Base-by-base conservation (phyloP, 2,113 vertebrate genomes). In the Chloroceryle aenea region DNA sequence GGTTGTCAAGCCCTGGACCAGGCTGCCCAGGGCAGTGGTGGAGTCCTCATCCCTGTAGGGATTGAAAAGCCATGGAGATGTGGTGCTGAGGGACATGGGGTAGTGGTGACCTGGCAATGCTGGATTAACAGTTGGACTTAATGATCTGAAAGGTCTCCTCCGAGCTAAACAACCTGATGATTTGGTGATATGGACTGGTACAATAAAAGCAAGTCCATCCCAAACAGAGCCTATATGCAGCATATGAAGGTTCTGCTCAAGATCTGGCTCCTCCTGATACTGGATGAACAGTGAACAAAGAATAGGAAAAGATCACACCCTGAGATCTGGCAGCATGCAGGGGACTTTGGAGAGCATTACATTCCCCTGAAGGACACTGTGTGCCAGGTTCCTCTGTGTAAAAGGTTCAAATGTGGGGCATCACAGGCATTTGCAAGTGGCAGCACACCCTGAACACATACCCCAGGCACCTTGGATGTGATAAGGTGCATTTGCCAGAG, bases 311-410 rank as follows among this genome's bases (percentile, higher is more conserved):
- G 40, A 27, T 26, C 19, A 16, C 38, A 66, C 19, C 7, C 20
- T 16, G 84, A 78, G 61, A 69, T n/a, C 40, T 69, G 27, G 18
- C 73, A 84, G 53, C 0, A 0, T 4, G 7, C 0, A 0, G 40
- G 43, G n/a, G 12, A 52, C 48, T 78, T 73, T 38, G 59, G 53
- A 77, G 43, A 19, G 25, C 59, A 59, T 29, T 58, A 7, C 19
- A 10, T 43, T 78, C 17, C 23, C 9, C 16, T n/a, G 27, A 63
- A 56, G 67, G 81, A 48, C 1, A 1, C 8, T 7, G 9, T 34
- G 40, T 66, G 61, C 12, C 45, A 58, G 42, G 21, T 61, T 81
- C 23, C 18, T 69, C 20, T 1, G 3, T 26, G 14, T 52, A 58
- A 25, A 5, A 13, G 18, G 23, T 82, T 90, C 79, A 88, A 34